Base-by-base conservation (phyloP, 2,888 invertebrate species). In the Calameuta filiformis region DNA sequence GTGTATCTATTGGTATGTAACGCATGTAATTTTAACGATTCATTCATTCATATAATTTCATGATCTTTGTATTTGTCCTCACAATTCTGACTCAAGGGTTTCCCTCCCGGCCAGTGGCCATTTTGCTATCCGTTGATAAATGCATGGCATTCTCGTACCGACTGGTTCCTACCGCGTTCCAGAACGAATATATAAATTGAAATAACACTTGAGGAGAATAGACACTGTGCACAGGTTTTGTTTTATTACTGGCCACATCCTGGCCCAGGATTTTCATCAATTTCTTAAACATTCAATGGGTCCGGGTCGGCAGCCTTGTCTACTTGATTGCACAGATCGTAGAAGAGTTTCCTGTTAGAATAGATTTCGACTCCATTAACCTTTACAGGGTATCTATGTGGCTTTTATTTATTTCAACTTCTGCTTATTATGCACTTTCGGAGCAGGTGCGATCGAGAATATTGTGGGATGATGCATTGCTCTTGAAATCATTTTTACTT, bases 81-180 rank as follows among this genome's bases (percentile, higher is more conserved):
- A 23, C 56, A 56, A 56, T 56, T 56, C 56, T 56, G 56, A 23
- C 56, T 56, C 23, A 9, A 23, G 56, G 23, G 23, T 56, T 56
- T 56, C 56, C 56, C 56, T 56, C 56, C 56, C 56, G 23, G 56
- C 23, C 56, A 56, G 89, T 88, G 86, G 91, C 91, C 91, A 91
- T 91, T 89, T 91, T 91, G 91, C 90, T 91, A 82, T 90, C 91
- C 91, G 91, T 91, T 91, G 91, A 91, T 91, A 91, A 91, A 90
- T 90, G 83, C 86, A 87, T 85, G 87, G 85, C 87, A 89, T 90
- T 89, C 87, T 86, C 90, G 90, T 91, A 91, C 91, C 91, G 91
- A 91, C 91, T 87, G 91, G 88, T 90, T 85, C 81, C 77, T 80
- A 79, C 83, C 83, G 82, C 84, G 81, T 82, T 83, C 81, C 75